phyloP scores from a whole-genome alignment of 92 coral and sea anemone genomes.

The Plumapathes pennacea region DNA sequence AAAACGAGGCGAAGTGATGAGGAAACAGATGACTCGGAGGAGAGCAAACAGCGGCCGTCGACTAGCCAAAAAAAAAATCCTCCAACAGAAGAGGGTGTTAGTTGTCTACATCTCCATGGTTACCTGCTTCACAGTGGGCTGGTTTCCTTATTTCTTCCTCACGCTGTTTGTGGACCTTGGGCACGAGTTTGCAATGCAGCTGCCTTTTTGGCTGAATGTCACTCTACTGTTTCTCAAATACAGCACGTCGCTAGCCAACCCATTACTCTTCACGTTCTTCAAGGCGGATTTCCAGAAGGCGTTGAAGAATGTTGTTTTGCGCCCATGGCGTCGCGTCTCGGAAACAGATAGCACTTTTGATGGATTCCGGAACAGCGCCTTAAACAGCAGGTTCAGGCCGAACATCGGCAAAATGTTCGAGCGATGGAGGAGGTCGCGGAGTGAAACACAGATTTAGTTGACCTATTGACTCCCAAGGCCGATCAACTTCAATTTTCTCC shows the following conservation, averaged over 20 bases:
- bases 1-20: conserved; percentile 3
- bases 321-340: too few species aligned
- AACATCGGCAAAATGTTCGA: too few species aligned
- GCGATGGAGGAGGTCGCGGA: too few species aligned
- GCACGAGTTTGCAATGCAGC: background rate
- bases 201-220: conserved; percentile 50
- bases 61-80: conserved; percentile 15
- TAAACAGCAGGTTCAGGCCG: too few species aligned
- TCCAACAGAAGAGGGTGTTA: conserved; percentile 35
- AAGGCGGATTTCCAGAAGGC: conserved; percentile 67
- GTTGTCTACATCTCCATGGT: conserved; percentile 48
- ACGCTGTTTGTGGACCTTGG: conserved; percentile 49
- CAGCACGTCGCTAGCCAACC: conserved; percentile 61
- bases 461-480: too few species aligned
- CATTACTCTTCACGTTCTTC: conserved; percentile 58
- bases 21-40: background rate
- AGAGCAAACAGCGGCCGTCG: too few species aligned
- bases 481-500: too few species aligned
- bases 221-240: conserved; percentile 48
- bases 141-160: conserved; percentile 72
- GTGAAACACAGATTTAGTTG: too few species aligned
- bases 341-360: too few species aligned
- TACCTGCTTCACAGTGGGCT: conserved; percentile 44
- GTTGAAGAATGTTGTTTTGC: conserved; percentile 4
- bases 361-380: too few species aligned